phyloP scores from a whole-genome alignment of 1,140 invertebrate species.

The Paralvinella palmiformis region DNA sequence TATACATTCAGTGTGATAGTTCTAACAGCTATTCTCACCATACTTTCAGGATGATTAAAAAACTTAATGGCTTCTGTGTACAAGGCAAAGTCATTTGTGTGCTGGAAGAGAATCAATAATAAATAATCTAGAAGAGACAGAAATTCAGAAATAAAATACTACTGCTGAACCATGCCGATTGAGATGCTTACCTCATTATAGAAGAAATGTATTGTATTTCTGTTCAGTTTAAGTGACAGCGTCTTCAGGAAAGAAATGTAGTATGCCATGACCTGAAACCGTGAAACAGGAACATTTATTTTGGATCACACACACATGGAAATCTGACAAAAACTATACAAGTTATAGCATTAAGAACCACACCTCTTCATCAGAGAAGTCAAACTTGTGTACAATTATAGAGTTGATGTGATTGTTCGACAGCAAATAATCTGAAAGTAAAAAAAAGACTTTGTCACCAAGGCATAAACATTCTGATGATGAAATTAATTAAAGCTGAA shows the following conservation, averaged over 20 bases:
- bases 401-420: conserved; percentile 99
- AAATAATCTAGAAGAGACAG: background rate
- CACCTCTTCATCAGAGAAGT: conserved; percentile 96
- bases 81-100: conserved; percentile 97
- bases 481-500: no score
- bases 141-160: background rate
- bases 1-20: conserved; percentile 97
- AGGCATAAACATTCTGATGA: no score
- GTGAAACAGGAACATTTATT: no score
- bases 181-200: conserved; percentile 86
- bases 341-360: conserved; percentile 8
- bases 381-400: conserved; percentile 99
- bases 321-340: no score
- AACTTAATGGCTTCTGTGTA: conserved; percentile 99
- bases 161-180: no score
- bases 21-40: conserved; percentile 97
- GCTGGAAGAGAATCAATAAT: conserved; percentile 58
- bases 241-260: conserved; percentile 99
- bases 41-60: conserved; percentile 96
- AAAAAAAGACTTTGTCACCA: no score
- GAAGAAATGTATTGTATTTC: conserved; percentile 98
- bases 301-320: no score
- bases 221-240: conserved; percentile 94
- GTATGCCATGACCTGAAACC: conserved; percentile 90
- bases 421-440: conserved; percentile 90